Evolutionary conservation across 2,113 vertebrate species (phyloP).

Genomic region (Barbus barbus): DNA sequence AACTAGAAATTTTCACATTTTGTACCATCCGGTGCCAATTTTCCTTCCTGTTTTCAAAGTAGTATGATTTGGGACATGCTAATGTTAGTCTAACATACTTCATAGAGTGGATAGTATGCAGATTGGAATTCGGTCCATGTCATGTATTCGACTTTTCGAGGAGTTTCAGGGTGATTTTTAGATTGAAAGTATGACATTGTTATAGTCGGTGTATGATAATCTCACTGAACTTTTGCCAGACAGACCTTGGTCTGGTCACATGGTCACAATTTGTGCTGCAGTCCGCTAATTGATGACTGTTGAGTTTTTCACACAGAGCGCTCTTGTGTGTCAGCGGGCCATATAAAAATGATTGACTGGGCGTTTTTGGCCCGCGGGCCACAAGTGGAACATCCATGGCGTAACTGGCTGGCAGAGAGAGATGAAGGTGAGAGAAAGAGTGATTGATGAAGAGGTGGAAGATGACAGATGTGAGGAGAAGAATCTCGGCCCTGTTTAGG

Average conservation of each 20-base stretch:
- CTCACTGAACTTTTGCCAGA: background rate
- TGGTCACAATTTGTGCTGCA: background rate
- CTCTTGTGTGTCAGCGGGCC: background rate
- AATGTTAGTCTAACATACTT: too few relatives aligned
- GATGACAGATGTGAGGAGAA: conserved; percentile 3
- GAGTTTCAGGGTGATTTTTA: too few relatives aligned
- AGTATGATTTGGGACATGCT: too few relatives aligned
- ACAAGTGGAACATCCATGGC: background rate
- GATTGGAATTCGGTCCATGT: too few relatives aligned
- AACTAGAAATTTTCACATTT: too few relatives aligned
- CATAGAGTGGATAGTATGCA: too few relatives aligned
- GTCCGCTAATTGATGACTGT: background rate
- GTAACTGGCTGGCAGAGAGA: background rate
- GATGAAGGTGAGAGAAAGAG: background rate
- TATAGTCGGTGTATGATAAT: too few relatives aligned
- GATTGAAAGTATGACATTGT: too few relatives aligned
- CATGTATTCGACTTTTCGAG: too few relatives aligned
- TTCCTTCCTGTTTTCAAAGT: too few relatives aligned
- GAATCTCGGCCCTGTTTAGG: background rate
- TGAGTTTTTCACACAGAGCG: background rate
- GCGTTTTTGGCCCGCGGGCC: background rate
- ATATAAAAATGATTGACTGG: conserved; percentile 1
- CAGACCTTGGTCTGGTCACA: background rate
- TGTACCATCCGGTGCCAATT: too few relatives aligned
- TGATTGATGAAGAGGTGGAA: conserved; percentile 31